These are phyloP conservation scores for Amphimallon solstitiale DNA, from an alignment of 2,888 invertebrate species.

Conservation along the genomic window DNA sequence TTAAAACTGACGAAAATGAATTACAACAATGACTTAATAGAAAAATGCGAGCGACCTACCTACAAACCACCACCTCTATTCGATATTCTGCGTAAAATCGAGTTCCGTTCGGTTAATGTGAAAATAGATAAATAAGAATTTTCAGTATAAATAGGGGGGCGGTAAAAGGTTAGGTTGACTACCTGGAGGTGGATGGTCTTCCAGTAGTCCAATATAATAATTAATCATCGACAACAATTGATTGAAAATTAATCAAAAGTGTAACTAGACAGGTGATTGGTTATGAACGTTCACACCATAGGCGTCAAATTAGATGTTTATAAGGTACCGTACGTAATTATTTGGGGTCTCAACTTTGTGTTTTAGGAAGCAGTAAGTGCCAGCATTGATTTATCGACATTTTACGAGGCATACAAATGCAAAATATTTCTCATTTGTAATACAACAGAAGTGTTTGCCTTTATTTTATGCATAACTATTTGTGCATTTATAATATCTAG, in stretches of 20 bases:
- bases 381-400: conserved; percentile 36
- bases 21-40: conserved; percentile 34
- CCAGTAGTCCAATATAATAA: conserved; percentile 56
- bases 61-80: not conserved
- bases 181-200: conserved; percentile 48
- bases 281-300: conserved; percentile 62
- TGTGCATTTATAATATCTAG: no score
- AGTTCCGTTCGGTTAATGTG: conserved; percentile 22
- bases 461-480: no score
- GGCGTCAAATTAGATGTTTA: conserved; percentile 63
- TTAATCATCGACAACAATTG: conserved; percentile 63
- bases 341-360: conserved; percentile 36
- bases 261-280: conserved; percentile 65
- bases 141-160: conserved; percentile 36
- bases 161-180: conserved; percentile 46
- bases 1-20: conserved; percentile 36
- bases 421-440: no score
- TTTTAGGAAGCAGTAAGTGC: conserved; percentile 25
- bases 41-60: conserved; percentile 18
- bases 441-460: no score
- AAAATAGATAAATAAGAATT: conserved; percentile 39
- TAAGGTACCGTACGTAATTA: conserved; percentile 43
- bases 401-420: not conserved
- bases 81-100: conserved; percentile 23
- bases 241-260: conserved; percentile 65